These are phyloP conservation scores for Moxostoma hubbsi DNA, from an alignment of 2,797 vertebrate species.

Conservation along the genomic window DNA sequence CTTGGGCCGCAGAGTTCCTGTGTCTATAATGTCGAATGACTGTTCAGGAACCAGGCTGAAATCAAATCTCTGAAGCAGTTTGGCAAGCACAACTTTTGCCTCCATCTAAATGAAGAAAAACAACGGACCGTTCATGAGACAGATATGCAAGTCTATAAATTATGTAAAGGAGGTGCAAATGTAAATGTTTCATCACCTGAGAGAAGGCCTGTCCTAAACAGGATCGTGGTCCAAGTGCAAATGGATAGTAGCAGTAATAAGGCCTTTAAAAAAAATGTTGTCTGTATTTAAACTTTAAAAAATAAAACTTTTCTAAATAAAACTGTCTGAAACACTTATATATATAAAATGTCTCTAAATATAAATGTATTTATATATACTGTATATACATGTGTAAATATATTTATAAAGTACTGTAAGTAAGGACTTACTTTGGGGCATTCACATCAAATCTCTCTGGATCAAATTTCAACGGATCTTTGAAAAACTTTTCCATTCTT, in stretches of 20 bases:
- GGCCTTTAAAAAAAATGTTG: conserved; percentile 72
- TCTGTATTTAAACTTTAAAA: not conserved
- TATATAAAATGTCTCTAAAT: too few species aligned
- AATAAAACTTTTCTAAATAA: too few species aligned
- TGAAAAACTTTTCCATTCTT: conserved; percentile 85
- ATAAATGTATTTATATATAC: too few species aligned
- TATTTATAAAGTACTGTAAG: too few species aligned
- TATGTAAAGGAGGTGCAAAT: not conserved
- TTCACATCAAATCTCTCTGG: conserved; percentile 88
- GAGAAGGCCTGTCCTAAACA: conserved; percentile 89
- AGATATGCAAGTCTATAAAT: not conserved
- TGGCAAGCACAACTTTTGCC: conserved; percentile 91
- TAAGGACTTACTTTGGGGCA: conserved; percentile 85
- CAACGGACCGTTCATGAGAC: not conserved
- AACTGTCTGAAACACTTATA: too few species aligned
- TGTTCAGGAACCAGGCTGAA: conserved; percentile 83
- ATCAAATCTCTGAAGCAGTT: conserved; percentile 90
- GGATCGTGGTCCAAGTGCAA: conserved; percentile 86
- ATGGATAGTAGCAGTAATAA: conserved; percentile 89
- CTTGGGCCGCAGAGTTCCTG: conserved; percentile 79
- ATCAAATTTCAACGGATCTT: conserved; percentile 86
- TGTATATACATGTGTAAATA: too few species aligned
- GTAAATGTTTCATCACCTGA: conserved; percentile 77
- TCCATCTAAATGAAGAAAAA: conserved; percentile 65
- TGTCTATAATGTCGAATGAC: conserved; percentile 81